A percentile compares a stretch with the other conserved stretches of the same genome.
Evolutionary conservation across 2,888 invertebrate species (phyloP).

Genomic region (Spilarctia lutea): DNA sequence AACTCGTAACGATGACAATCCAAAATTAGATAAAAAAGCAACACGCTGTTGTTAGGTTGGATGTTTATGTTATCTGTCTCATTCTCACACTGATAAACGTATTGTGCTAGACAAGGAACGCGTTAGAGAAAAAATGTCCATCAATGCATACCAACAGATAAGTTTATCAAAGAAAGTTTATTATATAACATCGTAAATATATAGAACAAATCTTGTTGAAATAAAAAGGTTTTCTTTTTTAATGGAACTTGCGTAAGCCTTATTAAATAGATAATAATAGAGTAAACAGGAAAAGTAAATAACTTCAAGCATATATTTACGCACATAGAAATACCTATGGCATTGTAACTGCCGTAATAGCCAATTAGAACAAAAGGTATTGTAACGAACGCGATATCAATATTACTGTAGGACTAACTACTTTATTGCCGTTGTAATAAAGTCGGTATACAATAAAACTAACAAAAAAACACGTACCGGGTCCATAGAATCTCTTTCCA

Average conservation of each 20-base stretch:
- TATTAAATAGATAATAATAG: background rate
- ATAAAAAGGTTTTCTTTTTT: background rate
- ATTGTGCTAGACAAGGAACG: background rate
- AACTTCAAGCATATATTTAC: background rate
- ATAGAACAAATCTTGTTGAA: background rate
- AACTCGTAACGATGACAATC: conserved; percentile 7
- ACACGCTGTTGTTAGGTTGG: conserved; percentile 1
- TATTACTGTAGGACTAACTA: conserved; percentile 31
- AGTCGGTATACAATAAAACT: conserved; percentile 38
- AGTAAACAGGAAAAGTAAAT: background rate
- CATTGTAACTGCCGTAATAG: conserved; percentile 10
- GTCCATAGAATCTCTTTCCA: conserved; percentile 96
- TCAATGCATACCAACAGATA: conserved; percentile 3
- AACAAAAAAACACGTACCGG: conserved; percentile 88
- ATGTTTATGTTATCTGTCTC: conserved; percentile 10
- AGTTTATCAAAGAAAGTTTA: background rate
- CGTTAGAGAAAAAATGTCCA: background rate
- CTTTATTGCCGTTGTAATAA: conserved; percentile 43
- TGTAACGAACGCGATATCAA: conserved; percentile 21
- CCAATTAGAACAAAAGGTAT: conserved; percentile 30
- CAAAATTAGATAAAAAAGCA: conserved; percentile 15
- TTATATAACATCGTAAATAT: background rate
- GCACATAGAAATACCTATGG: background rate
- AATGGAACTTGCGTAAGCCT: background rate
- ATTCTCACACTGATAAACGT: background rate